Conservation (phyloP, 2,888 invertebrate genomes). For the Andrena chrysosceles region DNA sequence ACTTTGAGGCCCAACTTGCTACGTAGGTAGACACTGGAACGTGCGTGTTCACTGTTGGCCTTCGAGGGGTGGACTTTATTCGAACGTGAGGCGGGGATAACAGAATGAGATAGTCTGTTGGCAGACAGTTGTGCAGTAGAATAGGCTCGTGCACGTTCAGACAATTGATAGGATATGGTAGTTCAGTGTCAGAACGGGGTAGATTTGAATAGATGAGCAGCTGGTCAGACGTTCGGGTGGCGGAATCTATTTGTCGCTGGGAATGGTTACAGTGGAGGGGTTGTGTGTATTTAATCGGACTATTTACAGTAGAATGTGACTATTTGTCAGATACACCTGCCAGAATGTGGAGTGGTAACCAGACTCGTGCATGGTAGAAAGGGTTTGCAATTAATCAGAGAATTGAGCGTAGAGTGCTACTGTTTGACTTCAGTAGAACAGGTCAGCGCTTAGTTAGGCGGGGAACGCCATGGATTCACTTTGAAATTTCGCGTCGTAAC, state of each 20-base stretch:
- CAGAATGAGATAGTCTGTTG: background rate
- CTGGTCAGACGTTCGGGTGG: background rate
- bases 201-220: background rate
- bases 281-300: no score
- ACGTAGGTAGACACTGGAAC: background rate
- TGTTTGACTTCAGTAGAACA: background rate
- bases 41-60: background rate
- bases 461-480: no score
- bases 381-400: background rate
- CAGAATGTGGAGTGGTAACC: no score
- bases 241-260: no score
- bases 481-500: no score
- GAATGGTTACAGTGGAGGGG: no score
- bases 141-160: background rate
- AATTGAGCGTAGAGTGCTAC: background rate
- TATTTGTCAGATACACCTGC: background rate
- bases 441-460: background rate
- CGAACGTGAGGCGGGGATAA: no score
- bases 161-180: background rate
- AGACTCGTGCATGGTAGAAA: background rate
- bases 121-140: constrained; percentile 1
- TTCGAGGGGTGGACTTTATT: background rate
- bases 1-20: background rate
- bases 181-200: background rate
- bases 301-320: background rate